phyloP scores from a whole-genome alignment of 2,797 vertebrate species.

The Sarcoramphus papa region DNA sequence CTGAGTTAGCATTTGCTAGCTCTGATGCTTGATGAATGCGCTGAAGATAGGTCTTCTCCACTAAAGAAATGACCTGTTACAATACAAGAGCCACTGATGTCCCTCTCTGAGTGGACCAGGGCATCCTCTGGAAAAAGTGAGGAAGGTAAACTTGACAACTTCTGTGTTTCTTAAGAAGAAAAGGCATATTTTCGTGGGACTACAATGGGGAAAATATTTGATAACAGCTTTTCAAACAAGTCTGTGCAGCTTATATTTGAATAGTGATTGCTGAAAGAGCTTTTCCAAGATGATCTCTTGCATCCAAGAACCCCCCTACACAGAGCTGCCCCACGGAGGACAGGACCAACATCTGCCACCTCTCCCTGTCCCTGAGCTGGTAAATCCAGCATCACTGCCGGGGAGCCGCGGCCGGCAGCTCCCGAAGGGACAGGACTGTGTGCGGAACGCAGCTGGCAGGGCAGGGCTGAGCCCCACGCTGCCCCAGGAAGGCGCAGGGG shows the following conservation, averaged over 20 bases:
- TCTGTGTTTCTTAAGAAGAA: not conserved
- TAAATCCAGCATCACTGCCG: fast-evolving
- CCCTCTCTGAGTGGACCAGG: not conserved
- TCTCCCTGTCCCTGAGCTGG: too few species aligned
- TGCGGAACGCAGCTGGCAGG: not conserved
- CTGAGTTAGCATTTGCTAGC: not conserved
- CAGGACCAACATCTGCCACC: not conserved
- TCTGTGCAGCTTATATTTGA: not conserved
- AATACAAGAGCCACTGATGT: not conserved
- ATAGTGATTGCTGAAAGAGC: not conserved
- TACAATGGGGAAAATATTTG: not conserved
- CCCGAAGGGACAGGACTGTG: not conserved
- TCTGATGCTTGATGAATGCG: not conserved
- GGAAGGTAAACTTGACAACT: not conserved
- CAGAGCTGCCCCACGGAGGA: not conserved
- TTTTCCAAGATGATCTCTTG: not conserved
- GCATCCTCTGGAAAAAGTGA: not conserved
- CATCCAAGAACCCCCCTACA: not conserved
- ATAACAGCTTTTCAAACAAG: not conserved
- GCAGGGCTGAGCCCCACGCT: not conserved
- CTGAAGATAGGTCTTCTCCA: not conserved
- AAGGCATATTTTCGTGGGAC: not conserved
- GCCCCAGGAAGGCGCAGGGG: not conserved
- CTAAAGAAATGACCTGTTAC: not conserved
- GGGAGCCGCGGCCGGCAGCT: not conserved